Evolutionary conservation across 2,797 vertebrate species (phyloP), one percentile per base, ranked within the genome.

Genomic region (Dallia pectoralis): DNA sequence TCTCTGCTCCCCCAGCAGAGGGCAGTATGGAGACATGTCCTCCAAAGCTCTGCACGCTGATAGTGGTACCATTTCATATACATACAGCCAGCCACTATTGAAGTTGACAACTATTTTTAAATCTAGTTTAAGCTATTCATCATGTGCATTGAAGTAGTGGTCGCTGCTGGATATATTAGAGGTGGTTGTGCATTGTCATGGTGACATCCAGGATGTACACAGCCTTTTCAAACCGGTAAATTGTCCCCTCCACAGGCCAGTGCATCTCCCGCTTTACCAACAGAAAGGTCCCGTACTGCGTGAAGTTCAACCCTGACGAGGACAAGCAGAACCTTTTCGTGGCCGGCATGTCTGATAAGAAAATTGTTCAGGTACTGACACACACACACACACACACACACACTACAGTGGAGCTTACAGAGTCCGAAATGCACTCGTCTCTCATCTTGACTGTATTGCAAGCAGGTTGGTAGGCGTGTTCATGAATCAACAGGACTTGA

Each of bases 341-440:
- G 77, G 97, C 97, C 29, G 97, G 97, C 40, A 99, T 99, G 97
- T 98, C 97, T 0, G 97, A 99, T 91, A 99, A 99, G 84, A 99
- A 99, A 92, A 99, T 99, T 59, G 97, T 99, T 25, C 97, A 99
- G 92, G 97, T 99, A 91, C 18, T 3, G 12, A 12, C 62, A 64
- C 7, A 16, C 56, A 61, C 56, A 61, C 56, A 61, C 56, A 61
- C 56, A 61, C 4, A 63, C 16, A 18, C 40, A 69, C 47, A 69
- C 48, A 56, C 40, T 27, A 53, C 51, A 0, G 7, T 8, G 19
- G 9, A n/a, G 51, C n/a, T 53, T 19, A n/a, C 14, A 22, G 30
- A 9, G 44, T 33, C 40, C 18, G 36, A 40, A 40, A 40, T 40
- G 5, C 36, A 40, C 36, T 40, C 1, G 5, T 2, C 36, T 40